Base-by-base conservation (phyloP, 2,888 invertebrate species). In the Microplitis manilae region DNA sequence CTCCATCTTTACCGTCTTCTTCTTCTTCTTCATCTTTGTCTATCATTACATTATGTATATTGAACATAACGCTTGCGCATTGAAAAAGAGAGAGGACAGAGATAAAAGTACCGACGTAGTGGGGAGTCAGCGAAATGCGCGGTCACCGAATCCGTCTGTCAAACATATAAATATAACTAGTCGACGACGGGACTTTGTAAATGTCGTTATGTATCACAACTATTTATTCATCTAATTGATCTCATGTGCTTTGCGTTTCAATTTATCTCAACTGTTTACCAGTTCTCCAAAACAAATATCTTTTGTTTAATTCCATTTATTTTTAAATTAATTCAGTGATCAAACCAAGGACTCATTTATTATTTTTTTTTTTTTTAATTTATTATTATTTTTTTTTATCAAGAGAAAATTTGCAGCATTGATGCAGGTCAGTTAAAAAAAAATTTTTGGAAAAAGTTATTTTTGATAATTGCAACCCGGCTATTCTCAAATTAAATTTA, bases 151-250 rank as follows among this genome's bases (percentile, higher is more conserved):
- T 80, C 75, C 78, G 80, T 64, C 79, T 81, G 82, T 81, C 82
- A 82, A 82, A 79, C 80, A 79, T 72, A 77, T 75, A 41, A 30
- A 79, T 72, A 77, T 75, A 41, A 30, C 15, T 62, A 86, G 86
- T 86, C 82, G 80, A 80, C 81, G 79, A 81, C 77, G 83, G 81
- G 82, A 80, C 82, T 76, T 69, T 81, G 82, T 79, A 77, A 76
- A 67, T 69, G 68, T 64, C 60, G 38, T 60, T 50, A 68, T 30
- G 69, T 38, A 59, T 61, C 30, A 60, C 30, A 30, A 9, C n/a
- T 6, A 41, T 41, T 40, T 64, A 7, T 13, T 65, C 50, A 17
- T 50, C 41, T 59, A 13, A 50, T 73, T 73, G 50, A 17, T 64
- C 17, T 17, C 8, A 17, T 68, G 9, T 17, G 60, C 59, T 50